Evolutionary conservation across 2,113 vertebrate species (phyloP).

Genomic region (Litocranius walleri): DNA sequence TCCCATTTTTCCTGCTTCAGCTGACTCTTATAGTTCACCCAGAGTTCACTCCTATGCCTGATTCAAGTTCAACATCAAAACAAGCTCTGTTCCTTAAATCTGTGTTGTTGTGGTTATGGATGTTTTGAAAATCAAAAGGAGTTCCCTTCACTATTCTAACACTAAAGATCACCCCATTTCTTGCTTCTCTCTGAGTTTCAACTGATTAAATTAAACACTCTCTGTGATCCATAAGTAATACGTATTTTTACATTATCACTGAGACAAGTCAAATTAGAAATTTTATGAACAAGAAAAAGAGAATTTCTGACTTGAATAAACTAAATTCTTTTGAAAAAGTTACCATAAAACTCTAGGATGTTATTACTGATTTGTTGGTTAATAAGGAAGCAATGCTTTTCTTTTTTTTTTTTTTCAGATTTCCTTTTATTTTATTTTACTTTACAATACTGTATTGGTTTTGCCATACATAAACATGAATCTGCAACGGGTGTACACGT

Average conservation of each 20-base stretch:
- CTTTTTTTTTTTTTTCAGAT: not conserved
- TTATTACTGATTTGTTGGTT: not conserved
- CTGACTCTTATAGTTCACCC: not conserved
- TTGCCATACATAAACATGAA: no score
- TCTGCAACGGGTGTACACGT: no score
- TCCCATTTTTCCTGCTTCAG: not conserved
- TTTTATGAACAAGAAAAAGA: constrained; percentile 37
- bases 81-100: not conserved
- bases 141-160: not conserved
- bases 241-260: not conserved
- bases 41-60: not conserved
- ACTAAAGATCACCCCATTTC: not conserved
- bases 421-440: no score
- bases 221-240: not conserved
- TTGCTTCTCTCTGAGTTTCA: constrained; percentile 5
- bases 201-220: not conserved
- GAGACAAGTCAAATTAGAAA: constrained; percentile 12
- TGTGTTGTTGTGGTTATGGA: not conserved
- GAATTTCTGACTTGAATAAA: not conserved
- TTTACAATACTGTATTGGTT: no score
- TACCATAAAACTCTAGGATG: not conserved
- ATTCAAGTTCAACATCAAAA: not conserved
- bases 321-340: not conserved
- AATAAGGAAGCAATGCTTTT: not conserved
- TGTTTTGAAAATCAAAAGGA: not conserved